Conservation (phyloP, 2,113 vertebrate species). For the Noturus placidus region DNA sequence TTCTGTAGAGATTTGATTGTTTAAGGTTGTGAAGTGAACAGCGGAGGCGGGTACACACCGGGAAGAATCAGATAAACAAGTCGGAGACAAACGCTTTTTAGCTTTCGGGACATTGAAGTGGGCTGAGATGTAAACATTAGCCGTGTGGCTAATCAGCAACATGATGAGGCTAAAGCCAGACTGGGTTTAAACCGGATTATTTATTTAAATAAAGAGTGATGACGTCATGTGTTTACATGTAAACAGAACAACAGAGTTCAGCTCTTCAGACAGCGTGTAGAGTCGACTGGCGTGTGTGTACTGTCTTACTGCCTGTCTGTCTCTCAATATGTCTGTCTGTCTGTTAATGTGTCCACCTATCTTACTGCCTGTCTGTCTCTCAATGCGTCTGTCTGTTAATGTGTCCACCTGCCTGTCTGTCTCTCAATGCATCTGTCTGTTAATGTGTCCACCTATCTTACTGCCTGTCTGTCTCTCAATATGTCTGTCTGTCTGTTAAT, state of each 20-base stretch:
- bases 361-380: not conserved
- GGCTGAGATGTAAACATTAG: not conserved
- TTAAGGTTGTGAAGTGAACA: not conserved
- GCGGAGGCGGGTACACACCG: not conserved
- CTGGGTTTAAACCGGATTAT: accelerated
- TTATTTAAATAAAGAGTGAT: not conserved
- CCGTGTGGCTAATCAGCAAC: not conserved
- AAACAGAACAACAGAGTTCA: not conserved
- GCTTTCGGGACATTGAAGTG: not conserved
- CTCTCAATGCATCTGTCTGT: not conserved
- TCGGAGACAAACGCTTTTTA: not conserved
- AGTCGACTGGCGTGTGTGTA: too few species aligned
- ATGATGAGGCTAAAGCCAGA: not conserved
- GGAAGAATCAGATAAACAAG: not conserved
- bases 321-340: not conserved
- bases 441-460: not conserved
- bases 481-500: not conserved
- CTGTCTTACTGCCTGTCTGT: not conserved
- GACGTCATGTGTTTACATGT: not conserved
- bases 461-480: not conserved
- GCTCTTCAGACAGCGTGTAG: not conserved
- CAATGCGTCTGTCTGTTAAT: not conserved
- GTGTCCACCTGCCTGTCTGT: not conserved
- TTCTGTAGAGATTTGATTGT: not conserved
- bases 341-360: not conserved